These are phyloP conservation scores for Cacatua alba DNA, from an alignment of 2,113 vertebrate species.

Conservation along the genomic window DNA sequence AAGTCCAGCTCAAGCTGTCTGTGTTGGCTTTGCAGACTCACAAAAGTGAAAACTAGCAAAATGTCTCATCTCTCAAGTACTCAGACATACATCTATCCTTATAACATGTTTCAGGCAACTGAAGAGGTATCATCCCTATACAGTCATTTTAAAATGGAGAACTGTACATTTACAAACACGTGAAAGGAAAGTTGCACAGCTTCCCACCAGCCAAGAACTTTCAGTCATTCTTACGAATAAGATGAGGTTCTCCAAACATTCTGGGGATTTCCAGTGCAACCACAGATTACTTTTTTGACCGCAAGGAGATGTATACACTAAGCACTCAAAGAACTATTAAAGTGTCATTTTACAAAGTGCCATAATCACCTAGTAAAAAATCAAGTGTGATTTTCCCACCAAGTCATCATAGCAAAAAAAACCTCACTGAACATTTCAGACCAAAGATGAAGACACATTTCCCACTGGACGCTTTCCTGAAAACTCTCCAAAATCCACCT, in stretches of 20 bases:
- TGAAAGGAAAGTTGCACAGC: background rate
- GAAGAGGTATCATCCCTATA: background rate
- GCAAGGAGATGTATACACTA: background rate
- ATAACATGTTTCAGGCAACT: background rate
- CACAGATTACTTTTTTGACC: background rate
- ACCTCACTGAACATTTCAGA: background rate
- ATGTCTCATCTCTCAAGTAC: background rate
- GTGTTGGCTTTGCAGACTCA: background rate
- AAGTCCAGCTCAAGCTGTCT: background rate
- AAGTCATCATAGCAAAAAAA: background rate
- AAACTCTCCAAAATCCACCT: background rate
- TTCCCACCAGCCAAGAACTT: background rate
- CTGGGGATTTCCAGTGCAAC: background rate
- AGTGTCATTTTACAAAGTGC: background rate
- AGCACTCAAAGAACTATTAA: background rate
- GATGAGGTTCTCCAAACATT: background rate
- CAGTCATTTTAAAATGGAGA: background rate
- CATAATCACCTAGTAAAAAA: background rate
- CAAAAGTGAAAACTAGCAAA: background rate
- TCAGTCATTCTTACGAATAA: background rate
- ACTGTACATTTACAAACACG: background rate
- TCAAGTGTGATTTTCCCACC: background rate
- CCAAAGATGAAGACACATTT: background rate
- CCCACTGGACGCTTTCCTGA: background rate
- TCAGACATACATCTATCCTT: background rate